phyloP scores from a whole-genome alignment of 1,140 invertebrate species.

The Heliconius hewitsoni region DNA sequence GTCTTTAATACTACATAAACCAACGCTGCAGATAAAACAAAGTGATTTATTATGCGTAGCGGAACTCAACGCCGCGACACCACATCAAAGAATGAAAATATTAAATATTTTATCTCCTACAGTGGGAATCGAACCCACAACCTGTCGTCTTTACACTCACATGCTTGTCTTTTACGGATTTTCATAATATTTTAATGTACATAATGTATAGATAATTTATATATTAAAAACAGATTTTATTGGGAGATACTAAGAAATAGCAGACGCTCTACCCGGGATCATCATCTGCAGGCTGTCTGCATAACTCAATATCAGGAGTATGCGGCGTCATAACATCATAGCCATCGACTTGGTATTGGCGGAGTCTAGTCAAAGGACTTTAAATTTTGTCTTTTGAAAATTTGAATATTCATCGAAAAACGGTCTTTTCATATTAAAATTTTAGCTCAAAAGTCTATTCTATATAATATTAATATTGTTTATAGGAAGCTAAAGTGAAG shows the following conservation, averaged over 20 bases:
- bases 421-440: not conserved
- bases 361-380: slow-evolving; percentile 37
- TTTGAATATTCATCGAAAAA: not conserved
- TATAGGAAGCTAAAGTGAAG: not conserved
- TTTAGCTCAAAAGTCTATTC: not conserved
- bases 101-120: too few relatives aligned
- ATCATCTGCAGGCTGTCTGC: slow-evolving; percentile 63
- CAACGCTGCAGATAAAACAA: too few relatives aligned
- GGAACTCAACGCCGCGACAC: too few relatives aligned
- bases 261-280: slow-evolving; percentile 57
- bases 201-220: too few relatives aligned
- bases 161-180: too few relatives aligned
- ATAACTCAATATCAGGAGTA: slow-evolving; percentile 75
- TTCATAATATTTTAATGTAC: too few relatives aligned
- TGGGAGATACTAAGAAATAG: slow-evolving; percentile 46
- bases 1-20: too few relatives aligned
- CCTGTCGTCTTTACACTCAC: too few relatives aligned
- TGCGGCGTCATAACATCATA: slow-evolving; percentile 53
- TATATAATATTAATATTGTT: slow-evolving; percentile 4
- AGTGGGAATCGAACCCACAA: too few relatives aligned
- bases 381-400: slow-evolving; percentile 11
- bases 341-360: slow-evolving; percentile 38
- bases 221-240: too few relatives aligned
- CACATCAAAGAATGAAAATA: too few relatives aligned
- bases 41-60: too few relatives aligned